Evolutionary conservation across 2,888 invertebrate genomes (phyloP), one percentile per base, ranked within the genome.

Genomic region (Phasia obesa): DNA sequence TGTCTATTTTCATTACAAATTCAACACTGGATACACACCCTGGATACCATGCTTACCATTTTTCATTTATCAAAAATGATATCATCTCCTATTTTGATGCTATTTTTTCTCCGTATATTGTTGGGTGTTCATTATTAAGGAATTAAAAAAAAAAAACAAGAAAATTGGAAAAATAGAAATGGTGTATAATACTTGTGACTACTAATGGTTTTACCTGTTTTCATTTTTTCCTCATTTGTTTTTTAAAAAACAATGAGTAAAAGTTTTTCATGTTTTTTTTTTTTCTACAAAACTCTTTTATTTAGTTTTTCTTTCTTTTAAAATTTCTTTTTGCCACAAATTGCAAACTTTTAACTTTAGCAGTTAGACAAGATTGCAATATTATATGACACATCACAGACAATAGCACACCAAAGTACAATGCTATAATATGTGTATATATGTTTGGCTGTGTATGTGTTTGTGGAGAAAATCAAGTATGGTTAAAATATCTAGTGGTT

Each of bases 351-450:
- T 86, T 81, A 84, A 85, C 84, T 85, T 85, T 84, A 86, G 85
- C 85, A 86, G 86, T 86, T 87, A 86, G 88, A 87, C 88, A 88
- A 89, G 88, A 88, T 89, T 88, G 86, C 87, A 86, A 86, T 87
- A 87, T 86, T 87, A 86, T 85, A 87, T 84, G 86, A 75, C 85
- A 85, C 78, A 67, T 70, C 74, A 75, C 64, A 60, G 71, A 60
- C 49, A 81, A 60, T 49, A 60, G 70, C 65, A 70, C 49, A 55
- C 55, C 44, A 15, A 47, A 35, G n/a, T 27, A 21, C 17, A 42
- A 35, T 55, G 49, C 23, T 25, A 11, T 25, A 59, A 59, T 42
- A 11, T 67, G 17, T 17, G 21, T 19, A 4, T 44, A 44, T 23
- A 13, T 27, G n/a, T n/a, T 11, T 47, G 19, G 57, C 0, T 42